phyloP scores from a whole-genome alignment of 2,888 invertebrate genomes.

The Chalcis sispes region DNA sequence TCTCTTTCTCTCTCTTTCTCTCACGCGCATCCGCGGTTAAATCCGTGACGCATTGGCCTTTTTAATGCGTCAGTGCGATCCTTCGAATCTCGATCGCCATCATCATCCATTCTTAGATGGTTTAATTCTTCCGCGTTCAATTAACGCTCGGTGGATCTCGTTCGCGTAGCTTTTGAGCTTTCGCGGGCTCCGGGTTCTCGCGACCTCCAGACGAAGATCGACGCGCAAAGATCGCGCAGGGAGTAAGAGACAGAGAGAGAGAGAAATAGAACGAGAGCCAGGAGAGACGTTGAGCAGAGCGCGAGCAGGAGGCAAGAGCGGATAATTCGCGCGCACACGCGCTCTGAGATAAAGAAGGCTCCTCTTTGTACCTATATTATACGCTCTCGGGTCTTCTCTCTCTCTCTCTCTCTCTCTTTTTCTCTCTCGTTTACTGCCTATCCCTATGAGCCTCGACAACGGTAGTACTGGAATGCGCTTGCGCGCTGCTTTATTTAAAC shows the following conservation, averaged over 20 bases:
- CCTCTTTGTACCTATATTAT: too few species aligned
- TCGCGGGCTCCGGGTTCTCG: conserved; percentile 37
- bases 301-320: conserved; percentile 47
- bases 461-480: conserved; percentile 4
- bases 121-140: conserved; percentile 57
- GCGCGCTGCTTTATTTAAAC: conserved; percentile 23
- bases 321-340: conserved; percentile 57
- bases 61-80: conserved; percentile 45
- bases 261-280: conserved; percentile 23
- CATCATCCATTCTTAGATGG: too few species aligned
- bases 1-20: conserved; percentile 15
- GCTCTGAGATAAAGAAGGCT: conserved; percentile 57
- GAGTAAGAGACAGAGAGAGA: neutral
- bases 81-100: conserved; percentile 55
- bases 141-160: conserved; percentile 19
- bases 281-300: conserved; percentile 35
- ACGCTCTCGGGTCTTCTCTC: too few species aligned
- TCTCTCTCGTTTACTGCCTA: neutral
- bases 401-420: too few species aligned
- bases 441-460: conserved; percentile 21
- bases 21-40: conserved; percentile 65
- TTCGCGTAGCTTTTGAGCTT: conserved; percentile 35
- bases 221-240: conserved; percentile 37
- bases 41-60: conserved; percentile 68
- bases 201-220: conserved; percentile 37